phyloP scores from a whole-genome alignment of 2,797 vertebrate species.

The Pseudocheirus occidentalis region DNA sequence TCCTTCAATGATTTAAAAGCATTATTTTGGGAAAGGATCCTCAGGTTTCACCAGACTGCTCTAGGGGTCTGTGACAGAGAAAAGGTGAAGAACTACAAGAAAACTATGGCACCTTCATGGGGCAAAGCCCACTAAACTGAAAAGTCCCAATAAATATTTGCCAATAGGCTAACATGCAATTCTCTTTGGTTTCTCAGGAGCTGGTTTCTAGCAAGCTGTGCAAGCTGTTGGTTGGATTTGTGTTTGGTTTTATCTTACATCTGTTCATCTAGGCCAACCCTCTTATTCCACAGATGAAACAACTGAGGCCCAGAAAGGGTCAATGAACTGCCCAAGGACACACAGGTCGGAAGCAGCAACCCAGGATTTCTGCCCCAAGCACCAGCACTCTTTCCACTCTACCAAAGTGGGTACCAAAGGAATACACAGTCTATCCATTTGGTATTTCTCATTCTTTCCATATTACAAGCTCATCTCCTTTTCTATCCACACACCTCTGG shows the following conservation, averaged over 20 bases:
- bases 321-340: not conserved
- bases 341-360: not conserved
- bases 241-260: not conserved
- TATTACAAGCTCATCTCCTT: not conserved
- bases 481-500: not conserved
- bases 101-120: not conserved
- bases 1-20: not conserved
- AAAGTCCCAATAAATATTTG: not conserved
- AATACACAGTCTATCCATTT: not conserved
- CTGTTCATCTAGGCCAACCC: not conserved
- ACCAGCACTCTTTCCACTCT: not conserved
- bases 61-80: not conserved
- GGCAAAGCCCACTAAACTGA: not conserved
- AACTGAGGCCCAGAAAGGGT: not conserved
- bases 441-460: not conserved
- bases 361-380: not conserved
- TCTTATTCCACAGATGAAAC: not conserved
- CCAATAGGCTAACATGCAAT: not conserved
- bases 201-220: not conserved
- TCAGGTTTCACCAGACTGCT: not conserved
- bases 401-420: not conserved
- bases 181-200: not conserved
- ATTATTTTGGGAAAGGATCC: not conserved
- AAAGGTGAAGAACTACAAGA: not conserved
- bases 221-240: not conserved